Evolutionary conservation across 1,140 invertebrate species (phyloP).

Genomic region (Melanaphis sacchari): DNA sequence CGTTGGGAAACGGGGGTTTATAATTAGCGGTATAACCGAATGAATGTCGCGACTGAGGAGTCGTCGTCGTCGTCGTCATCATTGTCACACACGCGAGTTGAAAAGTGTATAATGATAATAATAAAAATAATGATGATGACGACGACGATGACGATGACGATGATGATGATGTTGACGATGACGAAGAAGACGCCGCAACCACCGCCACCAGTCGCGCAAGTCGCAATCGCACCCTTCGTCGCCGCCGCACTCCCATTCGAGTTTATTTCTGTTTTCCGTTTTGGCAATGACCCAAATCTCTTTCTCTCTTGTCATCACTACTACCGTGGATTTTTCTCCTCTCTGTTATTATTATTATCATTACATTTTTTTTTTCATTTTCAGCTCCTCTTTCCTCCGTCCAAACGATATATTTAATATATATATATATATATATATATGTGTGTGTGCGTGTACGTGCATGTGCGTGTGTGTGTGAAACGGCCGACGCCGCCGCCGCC

Average conservation of each 20-base stretch:
- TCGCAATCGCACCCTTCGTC: background rate
- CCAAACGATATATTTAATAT: background rate
- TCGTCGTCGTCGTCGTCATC: background rate
- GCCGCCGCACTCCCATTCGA: background rate
- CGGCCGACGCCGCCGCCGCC: no score
- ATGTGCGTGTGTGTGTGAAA: background rate
- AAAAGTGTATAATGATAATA: background rate
- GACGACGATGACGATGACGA: background rate
- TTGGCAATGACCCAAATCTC: conserved; percentile 31
- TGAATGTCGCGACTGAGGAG: background rate
- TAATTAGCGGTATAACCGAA: conserved; percentile 52
- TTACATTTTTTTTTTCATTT: background rate
- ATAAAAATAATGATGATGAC: background rate
- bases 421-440: background rate
- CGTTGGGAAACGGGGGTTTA: conserved; percentile 15
- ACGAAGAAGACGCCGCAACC: background rate
- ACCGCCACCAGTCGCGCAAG: conserved; percentile 9
- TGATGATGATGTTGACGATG: background rate
- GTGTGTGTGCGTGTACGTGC: background rate
- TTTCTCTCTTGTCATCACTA: conserved; percentile 9
- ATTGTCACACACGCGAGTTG: background rate
- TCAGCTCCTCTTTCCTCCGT: background rate
- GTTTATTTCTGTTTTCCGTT: conserved; percentile 57
- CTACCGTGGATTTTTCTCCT: background rate
- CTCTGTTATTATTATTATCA: conserved; percentile 22